Evolutionary conservation across 2,797 vertebrate genomes (phyloP).

Genomic region (Cercopithecus petaurista): DNA sequence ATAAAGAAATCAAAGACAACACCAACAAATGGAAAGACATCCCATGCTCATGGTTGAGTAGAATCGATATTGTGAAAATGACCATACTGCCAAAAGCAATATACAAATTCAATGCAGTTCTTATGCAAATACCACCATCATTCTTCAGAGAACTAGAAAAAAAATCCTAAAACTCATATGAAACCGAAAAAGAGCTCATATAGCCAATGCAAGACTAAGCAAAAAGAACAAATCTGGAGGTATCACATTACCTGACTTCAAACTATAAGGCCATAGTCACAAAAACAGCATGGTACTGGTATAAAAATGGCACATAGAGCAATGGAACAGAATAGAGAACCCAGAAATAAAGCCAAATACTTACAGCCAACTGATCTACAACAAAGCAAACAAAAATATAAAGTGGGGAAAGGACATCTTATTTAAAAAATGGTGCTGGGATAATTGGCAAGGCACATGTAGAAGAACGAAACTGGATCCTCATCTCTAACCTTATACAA

Average conservation of each 20-base stretch:
- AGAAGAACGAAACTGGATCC: neutral
- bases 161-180: neutral
- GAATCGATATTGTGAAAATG: neutral
- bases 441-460: neutral
- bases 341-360: neutral
- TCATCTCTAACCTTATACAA: neutral
- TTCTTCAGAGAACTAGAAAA: neutral
- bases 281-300: neutral
- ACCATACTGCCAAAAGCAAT: neutral
- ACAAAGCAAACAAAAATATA: neutral
- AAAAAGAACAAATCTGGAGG: neutral
- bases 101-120: neutral
- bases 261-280: neutral
- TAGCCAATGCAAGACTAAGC: neutral
- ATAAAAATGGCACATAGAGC: neutral
- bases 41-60: neutral
- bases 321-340: neutral
- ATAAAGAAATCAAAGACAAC: neutral
- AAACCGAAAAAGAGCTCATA: neutral
- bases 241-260: neutral
- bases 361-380: neutral
- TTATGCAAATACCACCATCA: neutral
- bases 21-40: neutral
- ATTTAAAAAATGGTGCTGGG: neutral
- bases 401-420: neutral